Base-by-base conservation (phyloP, 2,113 vertebrate genomes). In the Amphiprion percula region DNA sequence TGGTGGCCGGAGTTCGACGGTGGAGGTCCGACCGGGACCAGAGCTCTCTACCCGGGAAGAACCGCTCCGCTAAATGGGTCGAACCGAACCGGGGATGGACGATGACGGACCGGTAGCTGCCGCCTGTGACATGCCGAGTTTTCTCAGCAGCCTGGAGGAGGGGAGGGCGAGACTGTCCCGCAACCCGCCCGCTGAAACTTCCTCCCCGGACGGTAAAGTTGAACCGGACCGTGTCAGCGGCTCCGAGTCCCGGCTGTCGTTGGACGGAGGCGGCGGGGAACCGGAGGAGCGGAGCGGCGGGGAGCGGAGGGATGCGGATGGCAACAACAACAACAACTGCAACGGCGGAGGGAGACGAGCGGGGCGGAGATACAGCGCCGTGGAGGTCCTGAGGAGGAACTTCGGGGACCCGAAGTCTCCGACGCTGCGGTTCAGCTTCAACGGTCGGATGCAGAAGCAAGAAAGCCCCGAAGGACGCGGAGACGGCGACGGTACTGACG, bases 31-130 rank as follows among this genome's bases (percentile, higher is more conserved):
- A 21, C 33, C 68, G 63, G 72, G 63, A n/a, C 39, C 77, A n/a
- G 55, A 66, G 37, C 8, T 37, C 33, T 37, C 33, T 7, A 9
- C 33, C 1, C 8, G 33, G 33, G 7, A 5, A 37, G 8, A 37
- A 37, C 15, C 66, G 83, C 89, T 85, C 26, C 83, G 63, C 54
- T 91, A 78, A 78, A 94, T 95, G 94, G 93, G 94, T 93, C 92
- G 93, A 87, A 77, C 62, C 52, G n/a, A 8, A 52, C 74, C 86
- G 88, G 96, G 95, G 78, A 97, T 97, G 97, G 97, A 96, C 90
- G 96, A 97, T 94, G 95, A 96, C 82, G 94, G 90, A 88, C 91
- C 93, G 68, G 77, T 88, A 89, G 78, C 83, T 47, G 80, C 74
- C 62, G 86, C 66, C 37, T 77, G 74, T 47, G 88, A 74, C 24